Percentiles rank a stretch among this genome's conserved stretches.
Conservation (phyloP, 1,140 invertebrate genomes). For the Tetraneura akinire region DNA sequence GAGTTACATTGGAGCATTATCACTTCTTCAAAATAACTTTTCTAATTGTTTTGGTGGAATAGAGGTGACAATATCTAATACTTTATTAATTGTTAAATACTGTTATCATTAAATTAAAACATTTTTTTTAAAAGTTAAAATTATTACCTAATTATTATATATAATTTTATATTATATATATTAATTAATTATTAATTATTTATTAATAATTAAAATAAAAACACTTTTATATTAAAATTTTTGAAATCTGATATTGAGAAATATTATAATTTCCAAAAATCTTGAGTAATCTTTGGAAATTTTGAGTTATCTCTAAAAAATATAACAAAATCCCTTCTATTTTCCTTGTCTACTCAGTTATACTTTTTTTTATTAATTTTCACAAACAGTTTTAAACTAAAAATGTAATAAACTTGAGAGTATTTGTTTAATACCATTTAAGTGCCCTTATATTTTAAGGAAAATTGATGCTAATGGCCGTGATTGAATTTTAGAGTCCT, state of each 20-base stretch:
- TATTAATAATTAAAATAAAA: too few species aligned
- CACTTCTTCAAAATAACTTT: slow-evolving; percentile 17
- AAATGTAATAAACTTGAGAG: background rate
- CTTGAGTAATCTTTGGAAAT: too few species aligned
- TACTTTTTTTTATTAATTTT: background rate
- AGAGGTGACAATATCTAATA: background rate
- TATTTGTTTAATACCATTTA: background rate
- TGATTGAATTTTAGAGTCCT: background rate
- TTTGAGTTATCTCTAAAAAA: too few species aligned
- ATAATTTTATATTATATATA: too few species aligned
- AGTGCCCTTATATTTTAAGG: background rate
- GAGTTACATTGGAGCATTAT: slow-evolving; percentile 14
- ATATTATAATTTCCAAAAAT: background rate
- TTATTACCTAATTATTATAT: too few species aligned
- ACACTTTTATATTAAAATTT: background rate
- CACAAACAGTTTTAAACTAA: background rate
- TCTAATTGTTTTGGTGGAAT: slow-evolving; percentile 10
- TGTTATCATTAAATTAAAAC: background rate
- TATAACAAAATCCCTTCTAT: background rate
- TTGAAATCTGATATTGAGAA: too few species aligned
- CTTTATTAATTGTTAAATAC: background rate
- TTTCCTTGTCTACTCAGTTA: background rate
- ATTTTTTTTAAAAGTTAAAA: too few species aligned
- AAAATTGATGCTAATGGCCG: background rate
- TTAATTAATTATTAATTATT: too few species aligned